Evolutionary conservation across 2,113 vertebrate species (phyloP), one percentile per base, ranked within the genome.

Genomic region (Puffinus mauretanicus): DNA sequence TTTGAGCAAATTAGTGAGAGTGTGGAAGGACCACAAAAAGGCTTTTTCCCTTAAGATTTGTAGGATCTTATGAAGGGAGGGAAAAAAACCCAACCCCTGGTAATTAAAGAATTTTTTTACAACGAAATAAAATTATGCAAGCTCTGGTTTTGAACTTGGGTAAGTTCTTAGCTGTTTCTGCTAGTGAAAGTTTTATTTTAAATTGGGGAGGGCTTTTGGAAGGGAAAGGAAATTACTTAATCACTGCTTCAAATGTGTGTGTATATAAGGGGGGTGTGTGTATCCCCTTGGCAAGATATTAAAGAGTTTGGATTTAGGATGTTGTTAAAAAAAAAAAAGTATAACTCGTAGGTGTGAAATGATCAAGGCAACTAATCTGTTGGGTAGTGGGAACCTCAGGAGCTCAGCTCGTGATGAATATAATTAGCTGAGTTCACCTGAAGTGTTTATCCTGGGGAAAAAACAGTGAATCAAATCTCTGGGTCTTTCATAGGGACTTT

Each of bases 1-100:
- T 96, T 82, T 88, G 60, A 95, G 82, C 84, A 96, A 96, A 96
- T 95, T 94, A 90, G 82, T 55, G 55, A 30, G 60, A 70, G 17
- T 0, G 0, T 75, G 75, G 82, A 93, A 96, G 46, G 71, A 88
- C 76, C 79, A 78, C 62, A 78, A 12, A 90, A 96, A 93, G 55
- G 24, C 66, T 86, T 87, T 90, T 88, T 47, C 76, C 90, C 71
- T 70, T 55, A 86, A 90, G 93, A 85, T 82, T 93, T 88, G 79
- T 81, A 66, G 55, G 46, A 54, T 86, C 64, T 86, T 86, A 55
- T 6, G 38, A 72, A 85, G 19, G 42, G 26, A 76, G 34, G 11
- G 9, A 11, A 44, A 57, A 62, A 86, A 34, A 7, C 3, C 10
- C 18, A 87, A 36, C 5, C 22, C 10, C 26, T 42, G 36, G 38